phyloP scores from a whole-genome alignment of 2,113 vertebrate species.

The Pluvianellus socialis region DNA sequence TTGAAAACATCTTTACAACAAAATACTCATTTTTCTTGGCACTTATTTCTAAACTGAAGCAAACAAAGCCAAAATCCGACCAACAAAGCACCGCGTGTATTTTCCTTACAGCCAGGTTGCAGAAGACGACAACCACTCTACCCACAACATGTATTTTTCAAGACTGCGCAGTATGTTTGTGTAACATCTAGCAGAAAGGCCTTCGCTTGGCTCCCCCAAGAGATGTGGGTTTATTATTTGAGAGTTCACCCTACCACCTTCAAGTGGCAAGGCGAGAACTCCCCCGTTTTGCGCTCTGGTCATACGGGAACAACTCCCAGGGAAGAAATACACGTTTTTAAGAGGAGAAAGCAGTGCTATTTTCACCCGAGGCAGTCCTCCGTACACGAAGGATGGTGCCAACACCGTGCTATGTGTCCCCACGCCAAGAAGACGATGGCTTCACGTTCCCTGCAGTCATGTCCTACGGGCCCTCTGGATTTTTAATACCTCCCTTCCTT shows the following conservation, averaged over 20 bases:
- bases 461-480: not conserved
- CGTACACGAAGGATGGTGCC: not conserved
- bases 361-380: not conserved
- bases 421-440: not conserved
- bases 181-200: not conserved
- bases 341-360: not conserved
- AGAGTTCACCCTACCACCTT: not conserved
- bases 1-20: not conserved
- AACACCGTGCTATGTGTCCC: accelerated
- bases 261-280: not conserved
- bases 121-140: not conserved
- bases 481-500: not conserved
- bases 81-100: accelerated
- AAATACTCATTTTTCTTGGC: not conserved
- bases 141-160: not conserved
- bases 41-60: not conserved
- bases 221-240: not conserved
- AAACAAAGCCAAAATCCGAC: not conserved
- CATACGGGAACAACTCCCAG: not conserved
- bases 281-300: not conserved
- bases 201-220: not conserved
- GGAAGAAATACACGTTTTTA: not conserved
- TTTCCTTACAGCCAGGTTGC: not conserved
- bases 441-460: not conserved
- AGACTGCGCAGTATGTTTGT: accelerated